Evolutionary conservation across 1,140 invertebrate genomes (phyloP).

Genomic region (Dreissena rostriformis): DNA sequence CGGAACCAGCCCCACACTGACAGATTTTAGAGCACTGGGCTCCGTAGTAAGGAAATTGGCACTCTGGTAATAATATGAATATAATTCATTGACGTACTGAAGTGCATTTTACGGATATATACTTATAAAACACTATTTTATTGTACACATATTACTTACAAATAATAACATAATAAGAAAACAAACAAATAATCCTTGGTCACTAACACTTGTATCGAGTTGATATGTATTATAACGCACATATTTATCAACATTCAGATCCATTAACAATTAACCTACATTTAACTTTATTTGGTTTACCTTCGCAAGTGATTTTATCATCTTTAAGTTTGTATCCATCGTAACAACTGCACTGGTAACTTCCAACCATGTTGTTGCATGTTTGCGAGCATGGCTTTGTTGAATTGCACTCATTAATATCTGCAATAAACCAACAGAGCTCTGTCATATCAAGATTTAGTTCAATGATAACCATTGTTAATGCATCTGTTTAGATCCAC

Average conservation of each 20-base stretch:
- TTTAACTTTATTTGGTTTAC: background rate
- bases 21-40: conserved; percentile 54
- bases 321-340: conserved; percentile 6
- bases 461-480: background rate
- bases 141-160: background rate
- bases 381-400: conserved; percentile 23
- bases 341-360: conserved; percentile 45
- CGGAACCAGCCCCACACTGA: conserved; percentile 48
- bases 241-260: too few relatives aligned
- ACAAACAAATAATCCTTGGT: too few relatives aligned
- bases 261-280: too few relatives aligned
- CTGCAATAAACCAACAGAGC: background rate
- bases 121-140: background rate
- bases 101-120: background rate
- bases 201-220: too few relatives aligned
- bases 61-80: conserved; percentile 4
- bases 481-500: background rate
- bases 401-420: background rate
- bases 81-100: background rate
- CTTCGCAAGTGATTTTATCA: conserved; percentile 41
- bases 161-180: background rate
- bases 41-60: conserved; percentile 54
- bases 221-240: too few relatives aligned
- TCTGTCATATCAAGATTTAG: background rate
- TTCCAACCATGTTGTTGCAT: conserved; percentile 36